A percentile compares a stretch with the other conserved stretches of the same genome.
These are phyloP conservation scores for Corythornis madagascariensis DNA, from an alignment of 2,113 vertebrate species.

Conservation along the genomic window DNA sequence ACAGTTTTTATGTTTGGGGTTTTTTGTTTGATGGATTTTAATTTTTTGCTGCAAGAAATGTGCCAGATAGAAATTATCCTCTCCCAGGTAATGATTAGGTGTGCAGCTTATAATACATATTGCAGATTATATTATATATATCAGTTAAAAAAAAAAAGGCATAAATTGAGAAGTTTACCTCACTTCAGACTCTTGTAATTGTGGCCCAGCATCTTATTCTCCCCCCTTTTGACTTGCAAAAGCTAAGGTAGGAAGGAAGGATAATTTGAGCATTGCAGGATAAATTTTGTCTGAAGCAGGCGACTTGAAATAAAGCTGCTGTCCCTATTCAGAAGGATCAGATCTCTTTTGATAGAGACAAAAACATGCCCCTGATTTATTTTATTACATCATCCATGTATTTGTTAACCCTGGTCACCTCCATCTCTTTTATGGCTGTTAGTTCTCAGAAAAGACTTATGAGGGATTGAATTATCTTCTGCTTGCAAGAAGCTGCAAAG, in stretches of 20 bases:
- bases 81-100: neutral
- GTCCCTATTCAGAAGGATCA: neutral
- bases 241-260: neutral
- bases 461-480: neutral
- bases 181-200: neutral
- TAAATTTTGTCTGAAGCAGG: neutral
- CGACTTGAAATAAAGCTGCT: neutral
- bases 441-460: neutral
- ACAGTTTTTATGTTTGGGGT: too few species aligned
- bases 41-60: neutral
- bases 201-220: neutral
- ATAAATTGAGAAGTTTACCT: neutral
- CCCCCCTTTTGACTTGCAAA: neutral
- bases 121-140: neutral
- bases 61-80: neutral
- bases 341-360: neutral
- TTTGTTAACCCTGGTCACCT: neutral
- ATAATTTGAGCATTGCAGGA: neutral
- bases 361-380: neutral
- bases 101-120: neutral
- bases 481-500: neutral
- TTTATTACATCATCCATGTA: neutral
- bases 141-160: neutral
- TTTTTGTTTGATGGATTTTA: too few species aligned
- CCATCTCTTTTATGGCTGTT: neutral